Conservation (phyloP, 23 tunicate species). For the Botrylloides violaceus region DNA sequence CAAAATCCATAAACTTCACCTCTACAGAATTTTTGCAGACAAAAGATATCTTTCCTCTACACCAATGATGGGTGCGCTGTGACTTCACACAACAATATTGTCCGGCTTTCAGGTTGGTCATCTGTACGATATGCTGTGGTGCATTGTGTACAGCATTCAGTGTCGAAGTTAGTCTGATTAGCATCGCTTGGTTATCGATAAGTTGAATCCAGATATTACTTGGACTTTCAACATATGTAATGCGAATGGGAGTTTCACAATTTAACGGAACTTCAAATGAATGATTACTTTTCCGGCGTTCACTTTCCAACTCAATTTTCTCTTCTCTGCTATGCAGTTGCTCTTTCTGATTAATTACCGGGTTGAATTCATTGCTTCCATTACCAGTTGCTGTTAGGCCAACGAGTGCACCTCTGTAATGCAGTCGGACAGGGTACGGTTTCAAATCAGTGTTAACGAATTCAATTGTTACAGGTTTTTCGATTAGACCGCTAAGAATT, state of each 20-base stretch:
- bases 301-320: not conserved
- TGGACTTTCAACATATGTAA: constrained; percentile 55
- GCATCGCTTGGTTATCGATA: constrained; percentile 9
- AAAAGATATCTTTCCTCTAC: constrained; percentile 36
- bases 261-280: constrained; percentile 11
- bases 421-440: constrained; percentile 26
- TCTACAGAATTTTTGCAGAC: constrained; percentile 32
- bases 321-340: too few species aligned
- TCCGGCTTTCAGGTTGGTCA: not conserved
- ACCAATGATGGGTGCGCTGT: constrained; percentile 26
- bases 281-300: too few species aligned
- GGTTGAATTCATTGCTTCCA: not conserved
- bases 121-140: not conserved
- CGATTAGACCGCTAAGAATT: constrained; percentile 15
- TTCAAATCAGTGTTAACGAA: constrained; percentile 22
- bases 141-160: constrained; percentile 33
- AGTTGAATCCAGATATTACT: constrained; percentile 74
- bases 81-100: constrained; percentile 17
- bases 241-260: constrained; percentile 22
- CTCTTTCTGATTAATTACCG: not conserved
- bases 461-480: constrained; percentile 35
- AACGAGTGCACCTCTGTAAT: constrained; percentile 20
- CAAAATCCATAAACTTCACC: constrained; percentile 69
- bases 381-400: not conserved
- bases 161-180: constrained; percentile 25